A percentile compares a stretch with the other conserved stretches of the same genome.
Conservation (phyloP, 2,113 vertebrate species). For the Damaliscus lunatus region DNA sequence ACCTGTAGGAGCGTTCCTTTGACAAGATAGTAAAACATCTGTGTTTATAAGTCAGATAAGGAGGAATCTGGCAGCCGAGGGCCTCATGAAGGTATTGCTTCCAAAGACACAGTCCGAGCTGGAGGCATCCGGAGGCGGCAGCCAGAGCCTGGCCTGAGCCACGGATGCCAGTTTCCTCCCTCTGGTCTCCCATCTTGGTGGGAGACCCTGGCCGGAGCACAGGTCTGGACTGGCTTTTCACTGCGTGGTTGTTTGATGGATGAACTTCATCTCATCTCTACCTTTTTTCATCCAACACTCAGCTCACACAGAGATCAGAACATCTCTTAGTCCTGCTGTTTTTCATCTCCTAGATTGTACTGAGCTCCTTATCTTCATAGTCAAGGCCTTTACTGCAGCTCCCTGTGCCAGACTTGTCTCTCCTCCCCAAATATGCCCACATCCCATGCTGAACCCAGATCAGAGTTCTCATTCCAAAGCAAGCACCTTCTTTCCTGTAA, state of each 20-base stretch:
- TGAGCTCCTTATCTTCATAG: background rate
- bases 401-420: accelerated
- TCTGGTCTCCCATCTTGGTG: background rate
- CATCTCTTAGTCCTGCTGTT: background rate
- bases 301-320: background rate
- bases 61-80: background rate
- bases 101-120: background rate
- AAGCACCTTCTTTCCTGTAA: background rate
- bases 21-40: conserved; percentile 58
- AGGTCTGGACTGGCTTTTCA: background rate
- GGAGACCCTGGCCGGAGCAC: accelerated
- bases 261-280: background rate
- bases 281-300: background rate
- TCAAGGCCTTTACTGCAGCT: no score
- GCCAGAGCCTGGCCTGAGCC: background rate
- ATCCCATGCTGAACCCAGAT: background rate
- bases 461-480: background rate
- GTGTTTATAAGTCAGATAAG: conserved; percentile 58
- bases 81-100: background rate
- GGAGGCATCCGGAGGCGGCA: background rate
- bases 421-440: background rate
- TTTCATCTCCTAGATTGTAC: background rate
- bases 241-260: background rate
- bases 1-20: background rate
- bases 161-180: background rate